Conservation (phyloP, 2,888 invertebrate species). For the Diaphora mendica region DNA sequence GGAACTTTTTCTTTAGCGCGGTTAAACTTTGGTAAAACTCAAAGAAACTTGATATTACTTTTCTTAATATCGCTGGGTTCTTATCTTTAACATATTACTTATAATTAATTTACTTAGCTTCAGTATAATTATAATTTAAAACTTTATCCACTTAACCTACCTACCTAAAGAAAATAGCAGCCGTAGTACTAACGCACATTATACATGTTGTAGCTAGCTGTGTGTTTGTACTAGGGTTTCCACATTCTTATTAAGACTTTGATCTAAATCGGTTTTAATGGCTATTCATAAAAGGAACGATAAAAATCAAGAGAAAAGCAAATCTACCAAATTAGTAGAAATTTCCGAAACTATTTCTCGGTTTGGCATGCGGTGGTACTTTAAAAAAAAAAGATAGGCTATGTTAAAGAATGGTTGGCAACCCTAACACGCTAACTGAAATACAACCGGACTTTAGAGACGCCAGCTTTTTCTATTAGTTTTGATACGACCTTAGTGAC, state of each 20-base stretch:
- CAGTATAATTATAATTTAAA: neutral
- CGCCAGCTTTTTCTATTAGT: neutral
- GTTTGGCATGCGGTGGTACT: neutral
- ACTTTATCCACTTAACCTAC: neutral
- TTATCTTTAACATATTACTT: neutral
- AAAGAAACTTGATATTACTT: neutral
- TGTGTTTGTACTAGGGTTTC: neutral
- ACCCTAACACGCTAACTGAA: neutral
- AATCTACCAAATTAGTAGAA: neutral
- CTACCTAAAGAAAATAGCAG: too few relatives aligned
- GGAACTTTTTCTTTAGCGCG: conserved; percentile 50
- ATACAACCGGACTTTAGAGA: neutral
- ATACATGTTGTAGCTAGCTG: neutral
- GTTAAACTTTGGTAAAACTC: conserved; percentile 32
- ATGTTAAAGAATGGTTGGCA: neutral
- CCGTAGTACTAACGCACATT: too few relatives aligned
- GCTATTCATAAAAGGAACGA: neutral
- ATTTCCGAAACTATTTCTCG: neutral
- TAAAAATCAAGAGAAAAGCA: neutral
- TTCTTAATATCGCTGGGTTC: neutral
- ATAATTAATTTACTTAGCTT: neutral
- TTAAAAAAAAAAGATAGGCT: neutral
- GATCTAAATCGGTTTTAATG: neutral
- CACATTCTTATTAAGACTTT: too few relatives aligned
- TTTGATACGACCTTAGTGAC: neutral